phyloP scores from a whole-genome alignment of 2,888 invertebrate species.

The Sphaerophoria rueppellii region DNA sequence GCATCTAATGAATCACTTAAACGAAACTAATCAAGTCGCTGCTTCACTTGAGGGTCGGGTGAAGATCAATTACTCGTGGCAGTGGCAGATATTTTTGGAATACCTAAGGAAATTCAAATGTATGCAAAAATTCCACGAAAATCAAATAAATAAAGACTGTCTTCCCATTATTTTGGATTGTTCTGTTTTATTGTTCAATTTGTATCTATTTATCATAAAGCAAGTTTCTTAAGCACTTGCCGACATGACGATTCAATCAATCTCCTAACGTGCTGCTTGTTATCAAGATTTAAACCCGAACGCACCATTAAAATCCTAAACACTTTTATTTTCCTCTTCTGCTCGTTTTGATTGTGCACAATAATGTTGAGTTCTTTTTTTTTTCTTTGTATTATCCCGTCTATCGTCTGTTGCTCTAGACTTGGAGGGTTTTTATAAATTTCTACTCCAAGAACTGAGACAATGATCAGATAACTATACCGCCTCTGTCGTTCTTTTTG shows the following conservation, averaged over 20 bases:
- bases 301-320: conserved; percentile 61
- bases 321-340: conserved; percentile 66
- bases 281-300: conserved; percentile 48
- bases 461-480: conserved; percentile 64
- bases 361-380: conserved; percentile 3
- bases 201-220: neutral
- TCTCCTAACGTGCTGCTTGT: conserved; percentile 30
- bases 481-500: conserved; percentile 24
- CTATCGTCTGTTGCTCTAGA: neutral
- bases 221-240: conserved; percentile 26
- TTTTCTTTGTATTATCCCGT: neutral
- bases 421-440: conserved; percentile 31
- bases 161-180: neutral
- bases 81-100: too few species aligned
- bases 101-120: too few species aligned
- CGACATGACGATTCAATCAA: conserved; percentile 61
- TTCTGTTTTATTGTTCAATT: neutral
- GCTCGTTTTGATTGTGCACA: conserved; percentile 18
- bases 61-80: conserved; percentile 26
- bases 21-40: conserved; percentile 64
- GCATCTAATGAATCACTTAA: conserved; percentile 68
- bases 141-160: too few species aligned
- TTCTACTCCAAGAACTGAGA: conserved; percentile 49
- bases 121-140: too few species aligned
- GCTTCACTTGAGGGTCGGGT: conserved; percentile 54